Conservation (phyloP, 2,888 invertebrate species). For the Plemyria rubiginata region DNA sequence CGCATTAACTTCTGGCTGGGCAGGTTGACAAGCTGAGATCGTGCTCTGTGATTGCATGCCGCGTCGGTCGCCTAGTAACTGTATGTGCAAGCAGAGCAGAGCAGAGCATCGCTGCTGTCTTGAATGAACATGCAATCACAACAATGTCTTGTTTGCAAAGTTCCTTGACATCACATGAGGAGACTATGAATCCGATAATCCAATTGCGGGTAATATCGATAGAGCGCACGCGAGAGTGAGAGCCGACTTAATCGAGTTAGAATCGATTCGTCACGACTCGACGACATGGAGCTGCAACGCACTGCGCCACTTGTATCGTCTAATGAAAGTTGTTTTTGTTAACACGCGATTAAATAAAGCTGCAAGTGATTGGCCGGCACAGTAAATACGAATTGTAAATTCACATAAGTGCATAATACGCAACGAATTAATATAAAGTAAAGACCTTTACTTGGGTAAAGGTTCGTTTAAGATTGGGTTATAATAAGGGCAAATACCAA, state of each 20-base stretch:
- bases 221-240: conserved; percentile 44
- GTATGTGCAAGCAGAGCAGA: conserved; percentile 19
- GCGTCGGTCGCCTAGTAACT: conserved; percentile 2
- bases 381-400: neutral
- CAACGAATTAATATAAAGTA: too few relatives aligned
- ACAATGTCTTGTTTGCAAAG: conserved; percentile 46
- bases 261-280: conserved; percentile 65
- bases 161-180: conserved; percentile 46
- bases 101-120: conserved; percentile 5
- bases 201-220: conserved; percentile 43
- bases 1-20: neutral
- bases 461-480: too few relatives aligned
- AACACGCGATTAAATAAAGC: conserved; percentile 29
- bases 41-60: conserved; percentile 13
- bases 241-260: conserved; percentile 62
- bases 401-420: neutral
- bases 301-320: conserved; percentile 17
- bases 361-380: conserved; percentile 2
- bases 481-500: too few relatives aligned
- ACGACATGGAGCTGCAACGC: conserved; percentile 14
- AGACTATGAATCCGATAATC: conserved; percentile 38
- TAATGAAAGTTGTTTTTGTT: conserved; percentile 41
- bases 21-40: conserved; percentile 14
- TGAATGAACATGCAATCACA: conserved; percentile 35
- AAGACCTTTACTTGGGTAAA: too few relatives aligned